A percentile compares a stretch with the other conserved stretches of the same genome.
Conservation (phyloP, 2,888 invertebrate species). For the Idaea biselata region DNA sequence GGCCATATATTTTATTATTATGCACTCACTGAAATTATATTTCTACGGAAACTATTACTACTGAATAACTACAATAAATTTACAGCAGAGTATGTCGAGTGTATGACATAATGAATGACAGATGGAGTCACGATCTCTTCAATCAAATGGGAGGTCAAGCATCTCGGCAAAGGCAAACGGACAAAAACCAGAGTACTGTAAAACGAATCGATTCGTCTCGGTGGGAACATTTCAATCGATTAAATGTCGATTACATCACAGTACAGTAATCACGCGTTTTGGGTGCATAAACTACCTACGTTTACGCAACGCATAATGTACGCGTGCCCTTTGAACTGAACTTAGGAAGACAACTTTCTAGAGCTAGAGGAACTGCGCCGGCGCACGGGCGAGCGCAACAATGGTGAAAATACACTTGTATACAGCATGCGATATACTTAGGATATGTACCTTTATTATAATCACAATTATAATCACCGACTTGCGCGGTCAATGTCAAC, state of each 20-base stretch:
- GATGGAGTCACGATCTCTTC: slow-evolving; percentile 5
- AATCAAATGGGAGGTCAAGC: slow-evolving; percentile 42
- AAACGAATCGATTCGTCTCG: slow-evolving; percentile 54
- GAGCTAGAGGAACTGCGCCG: slow-evolving; percentile 21
- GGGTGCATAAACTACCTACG: slow-evolving; percentile 28
- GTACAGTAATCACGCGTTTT: slow-evolving; percentile 31
- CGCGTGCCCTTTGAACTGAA: slow-evolving; percentile 28
- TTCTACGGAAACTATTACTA: slow-evolving; percentile 2
- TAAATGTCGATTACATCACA: slow-evolving; percentile 53
- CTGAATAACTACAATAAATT: slow-evolving; percentile 4
- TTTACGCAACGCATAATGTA: slow-evolving; percentile 31
- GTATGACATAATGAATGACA: slow-evolving; percentile 2
- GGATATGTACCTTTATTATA: background rate
- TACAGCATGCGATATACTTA: slow-evolving; percentile 1
- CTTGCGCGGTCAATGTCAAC: background rate
- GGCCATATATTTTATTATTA: slow-evolving; percentile 8
- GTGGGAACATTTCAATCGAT: slow-evolving; percentile 50
- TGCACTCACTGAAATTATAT: slow-evolving; percentile 14
- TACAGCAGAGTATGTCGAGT: background rate
- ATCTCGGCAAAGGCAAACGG: slow-evolving; percentile 38
- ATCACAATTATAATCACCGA: too few relatives aligned
- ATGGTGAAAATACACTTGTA: slow-evolving; percentile 23
- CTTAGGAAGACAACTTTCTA: slow-evolving; percentile 25
- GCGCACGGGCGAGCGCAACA: slow-evolving; percentile 19
- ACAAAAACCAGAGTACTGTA: slow-evolving; percentile 45